Base-by-base conservation (phyloP, 2,888 invertebrate species). In the Tenthredo distinguenda region DNA sequence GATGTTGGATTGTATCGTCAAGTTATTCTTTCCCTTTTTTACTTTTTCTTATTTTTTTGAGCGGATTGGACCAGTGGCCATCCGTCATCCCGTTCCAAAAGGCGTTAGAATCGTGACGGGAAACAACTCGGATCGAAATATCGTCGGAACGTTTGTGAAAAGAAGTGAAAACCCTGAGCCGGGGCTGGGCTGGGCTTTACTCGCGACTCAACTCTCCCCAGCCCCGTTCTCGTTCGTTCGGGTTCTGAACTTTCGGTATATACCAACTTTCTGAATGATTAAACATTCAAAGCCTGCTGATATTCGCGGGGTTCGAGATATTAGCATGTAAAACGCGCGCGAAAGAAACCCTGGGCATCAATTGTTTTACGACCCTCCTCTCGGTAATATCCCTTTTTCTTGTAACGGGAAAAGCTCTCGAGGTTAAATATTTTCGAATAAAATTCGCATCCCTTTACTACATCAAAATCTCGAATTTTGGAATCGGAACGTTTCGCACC, bases 251-350 rank as follows among this genome's bases (percentile, higher is more conserved):
- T 43, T 74, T 74, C 43, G 37, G 71, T 71, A 43, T 74, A 72
- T 43, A 74, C 43, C 40, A 74, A n/a, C 26, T 74, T 74, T 74
- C 72, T 88, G 85, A 88, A 87, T 88, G 88, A 88, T 91, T 90
- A 90, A 90, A 90, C 90, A 91, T 91, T 91, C 91, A 91, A 88
- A 87, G 86, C 82, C 87, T 87, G 88, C 90, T 88, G 86, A 89
- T 90, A 90, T 87, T 89, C 89, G 89, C 89, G 89, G 88, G 87
- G 87, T 86, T 87, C 86, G 86, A 87, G 86, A 86, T 89, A 91
- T 91, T 91, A 91, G 90, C 90, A 90, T 91, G 90, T 90, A 90
- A 90, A 91, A 89, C 90, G 87, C 88, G 88, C 87, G 26, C 43
- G 40, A 74, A 74, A 74, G 72, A 74, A 74, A 2, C 55, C 21